These are phyloP conservation scores for Amorpha juglandis DNA, from an alignment of 2,888 invertebrate species.

Conservation along the genomic window DNA sequence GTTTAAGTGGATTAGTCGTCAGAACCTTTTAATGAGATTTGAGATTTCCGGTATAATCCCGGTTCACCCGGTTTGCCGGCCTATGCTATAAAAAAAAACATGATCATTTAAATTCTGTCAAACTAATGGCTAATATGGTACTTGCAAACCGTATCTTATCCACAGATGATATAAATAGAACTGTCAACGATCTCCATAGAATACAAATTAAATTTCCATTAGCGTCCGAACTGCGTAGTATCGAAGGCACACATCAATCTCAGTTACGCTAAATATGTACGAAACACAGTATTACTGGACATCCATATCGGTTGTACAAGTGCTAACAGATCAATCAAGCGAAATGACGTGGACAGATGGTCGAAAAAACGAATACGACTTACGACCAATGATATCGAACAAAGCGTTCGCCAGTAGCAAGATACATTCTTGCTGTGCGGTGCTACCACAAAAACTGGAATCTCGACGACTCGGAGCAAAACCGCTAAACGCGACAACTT, in stretches of 20 bases:
- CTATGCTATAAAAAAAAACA: too few species aligned
- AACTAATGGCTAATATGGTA: neutral
- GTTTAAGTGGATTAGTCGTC: neutral
- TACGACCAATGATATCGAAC: slow-evolving; percentile 52
- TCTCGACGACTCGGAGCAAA: slow-evolving; percentile 28
- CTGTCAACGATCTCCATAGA: slow-evolving; percentile 10
- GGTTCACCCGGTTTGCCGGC: too few species aligned
- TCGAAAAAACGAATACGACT: slow-evolving; percentile 62
- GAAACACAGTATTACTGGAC: slow-evolving; percentile 1
- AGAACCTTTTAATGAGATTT: too few species aligned
- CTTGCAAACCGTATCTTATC: neutral
- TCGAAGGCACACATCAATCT: slow-evolving; percentile 8
- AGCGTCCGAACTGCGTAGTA: slow-evolving; percentile 8
- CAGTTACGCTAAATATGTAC: slow-evolving; percentile 10
- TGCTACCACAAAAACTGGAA: slow-evolving; percentile 33
- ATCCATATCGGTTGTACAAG: slow-evolving; percentile 33
- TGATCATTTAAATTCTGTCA: too few species aligned
- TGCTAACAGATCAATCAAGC: slow-evolving; percentile 57
- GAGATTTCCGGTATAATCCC: too few species aligned
- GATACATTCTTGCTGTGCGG: slow-evolving; percentile 41
- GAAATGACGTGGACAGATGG: slow-evolving; percentile 48
- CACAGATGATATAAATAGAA: slow-evolving; percentile 9
- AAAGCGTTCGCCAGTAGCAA: slow-evolving; percentile 38
- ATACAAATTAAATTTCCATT: slow-evolving; percentile 14
- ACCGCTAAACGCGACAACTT: slow-evolving; percentile 36